Percentiles rank a stretch among this genome's conserved stretches.
These are phyloP conservation scores for Zeuzera pyrina DNA, from an alignment of 2,888 invertebrate genomes.

Conservation along the genomic window DNA sequence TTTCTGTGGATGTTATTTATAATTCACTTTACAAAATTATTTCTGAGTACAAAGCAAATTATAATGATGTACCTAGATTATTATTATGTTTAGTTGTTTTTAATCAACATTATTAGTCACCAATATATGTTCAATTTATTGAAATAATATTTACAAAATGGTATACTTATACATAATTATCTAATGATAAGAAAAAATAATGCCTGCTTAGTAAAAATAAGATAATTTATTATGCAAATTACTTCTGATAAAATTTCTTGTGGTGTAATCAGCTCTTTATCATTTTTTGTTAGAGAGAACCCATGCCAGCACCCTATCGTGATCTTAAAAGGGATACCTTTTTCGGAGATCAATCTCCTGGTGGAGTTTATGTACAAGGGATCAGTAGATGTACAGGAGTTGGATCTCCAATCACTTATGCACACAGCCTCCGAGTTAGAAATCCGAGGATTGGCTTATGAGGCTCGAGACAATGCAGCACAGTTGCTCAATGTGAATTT, in stretches of 20 bases:
- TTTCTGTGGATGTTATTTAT: slow-evolving; percentile 50
- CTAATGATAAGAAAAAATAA: slow-evolving; percentile 29
- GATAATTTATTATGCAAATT: slow-evolving; percentile 20
- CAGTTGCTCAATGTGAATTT: slow-evolving; percentile 67
- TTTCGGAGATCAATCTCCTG: slow-evolving; percentile 77
- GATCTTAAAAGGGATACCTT: slow-evolving; percentile 77
- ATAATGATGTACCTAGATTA: too few relatives aligned
- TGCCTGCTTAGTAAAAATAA: slow-evolving; percentile 22
- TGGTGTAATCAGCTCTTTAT: slow-evolving; percentile 8
- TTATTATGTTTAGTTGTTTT: background rate
- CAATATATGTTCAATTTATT: background rate
- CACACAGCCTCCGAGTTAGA: slow-evolving; percentile 79
- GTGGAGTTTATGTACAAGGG: slow-evolving; percentile 82
- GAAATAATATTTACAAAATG: background rate
- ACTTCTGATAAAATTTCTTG: slow-evolving; percentile 6
- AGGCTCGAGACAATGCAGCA: slow-evolving; percentile 72
- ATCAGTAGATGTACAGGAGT: slow-evolving; percentile 77
- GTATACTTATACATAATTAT: slow-evolving; percentile 20
- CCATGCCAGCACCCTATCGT: slow-evolving; percentile 82
- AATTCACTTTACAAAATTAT: slow-evolving; percentile 24
- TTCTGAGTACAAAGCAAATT: background rate
- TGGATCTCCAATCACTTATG: slow-evolving; percentile 75
- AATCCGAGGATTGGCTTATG: slow-evolving; percentile 76
- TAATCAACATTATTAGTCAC: background rate
- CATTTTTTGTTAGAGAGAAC: slow-evolving; percentile 68